Evolutionary conservation across 2,888 invertebrate genomes (phyloP), one percentile per base, ranked within the genome.

Genomic region (Pterobdella sp.): DNA sequence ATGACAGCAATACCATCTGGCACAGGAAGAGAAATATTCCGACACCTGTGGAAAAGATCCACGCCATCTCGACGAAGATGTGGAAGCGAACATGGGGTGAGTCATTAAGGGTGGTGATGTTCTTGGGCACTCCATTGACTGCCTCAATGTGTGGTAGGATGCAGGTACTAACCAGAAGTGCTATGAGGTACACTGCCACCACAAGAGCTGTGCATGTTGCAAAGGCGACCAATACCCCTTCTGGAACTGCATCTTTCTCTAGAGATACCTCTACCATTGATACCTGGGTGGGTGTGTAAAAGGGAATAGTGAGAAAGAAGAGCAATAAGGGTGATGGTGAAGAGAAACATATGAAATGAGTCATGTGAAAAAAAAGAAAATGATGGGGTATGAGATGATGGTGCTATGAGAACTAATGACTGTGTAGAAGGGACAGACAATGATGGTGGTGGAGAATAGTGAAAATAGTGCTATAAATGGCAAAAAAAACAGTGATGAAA

Each of bases 131-230:
- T 18, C 69, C 42, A 1, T 52, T 70, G 14, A 73, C 65, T 1
- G 73, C 73, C 36, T 73, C 73, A 18, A 73, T 29, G 70, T 73
- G 73, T 1, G 73, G 73, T 31, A 73, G 70, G 32, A 73, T 73
- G 65, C 73, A 73, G 1, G 73, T 73, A 49, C 73, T 73, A 60
- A 73, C 65, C 37, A 73, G 49, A 0, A 73, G 65, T 18, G 73
- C 73, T 0, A 73, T 32, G 22, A 73, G 65, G 35, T 73, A 68
- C 1, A 73, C 70, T 22, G 73, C 73, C 22, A 73, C 73, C 14
- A 73, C 73, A 1, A 70, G 70, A 10, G 73, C 35, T 42, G 73
- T 73, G 73, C 73, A 73, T 22, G 68, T 63, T 7, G 73, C 64
- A 49, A 73, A 73, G 3, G 65, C 49, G 14, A 73, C 42, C 29